Percentiles rank a stretch among this genome's conserved stretches.
phyloP scores from a whole-genome alignment of 2,797 vertebrate species.

The Catostomus latipinnis region DNA sequence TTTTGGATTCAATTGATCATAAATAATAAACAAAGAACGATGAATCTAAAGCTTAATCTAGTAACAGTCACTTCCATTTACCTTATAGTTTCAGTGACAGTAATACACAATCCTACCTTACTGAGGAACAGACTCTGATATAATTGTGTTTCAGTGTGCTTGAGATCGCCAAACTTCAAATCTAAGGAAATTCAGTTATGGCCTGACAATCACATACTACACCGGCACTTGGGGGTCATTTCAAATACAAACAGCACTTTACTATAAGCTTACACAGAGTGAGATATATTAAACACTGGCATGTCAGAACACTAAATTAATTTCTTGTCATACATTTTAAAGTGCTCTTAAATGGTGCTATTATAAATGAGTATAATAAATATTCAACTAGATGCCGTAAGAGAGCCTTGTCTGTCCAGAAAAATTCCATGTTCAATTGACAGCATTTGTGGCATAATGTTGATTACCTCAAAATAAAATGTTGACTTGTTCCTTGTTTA shows the following conservation, averaged over 20 bases:
- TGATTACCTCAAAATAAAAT: too few species aligned
- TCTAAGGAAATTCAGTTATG: not conserved
- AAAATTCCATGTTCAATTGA: too few species aligned
- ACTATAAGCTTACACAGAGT: slow-evolving; percentile 7
- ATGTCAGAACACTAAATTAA: not conserved
- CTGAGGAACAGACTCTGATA: not conserved
- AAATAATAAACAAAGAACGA: too few species aligned
- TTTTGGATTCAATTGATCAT: too few species aligned
- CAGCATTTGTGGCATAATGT: too few species aligned
- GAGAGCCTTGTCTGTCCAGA: too few species aligned
- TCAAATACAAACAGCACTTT: not conserved
- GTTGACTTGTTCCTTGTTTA: too few species aligned
- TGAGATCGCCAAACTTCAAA: not conserved
- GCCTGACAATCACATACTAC: not conserved
- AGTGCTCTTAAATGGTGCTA: too few species aligned
- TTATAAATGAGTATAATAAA: too few species aligned
- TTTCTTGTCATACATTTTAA: too few species aligned
- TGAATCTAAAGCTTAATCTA: too few species aligned
- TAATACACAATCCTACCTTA: not conserved
- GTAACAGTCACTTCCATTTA: not conserved
- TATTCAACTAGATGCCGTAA: too few species aligned
- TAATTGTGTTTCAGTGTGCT: slow-evolving; percentile 11
- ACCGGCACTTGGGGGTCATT: not conserved
- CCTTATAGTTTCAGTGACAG: not conserved
- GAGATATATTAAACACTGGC: slow-evolving; percentile 23